Percentiles rank a stretch among this genome's conserved stretches.
These are phyloP conservation scores for Rissa tridactyla DNA, from an alignment of 2,113 vertebrate species.

Conservation along the genomic window DNA sequence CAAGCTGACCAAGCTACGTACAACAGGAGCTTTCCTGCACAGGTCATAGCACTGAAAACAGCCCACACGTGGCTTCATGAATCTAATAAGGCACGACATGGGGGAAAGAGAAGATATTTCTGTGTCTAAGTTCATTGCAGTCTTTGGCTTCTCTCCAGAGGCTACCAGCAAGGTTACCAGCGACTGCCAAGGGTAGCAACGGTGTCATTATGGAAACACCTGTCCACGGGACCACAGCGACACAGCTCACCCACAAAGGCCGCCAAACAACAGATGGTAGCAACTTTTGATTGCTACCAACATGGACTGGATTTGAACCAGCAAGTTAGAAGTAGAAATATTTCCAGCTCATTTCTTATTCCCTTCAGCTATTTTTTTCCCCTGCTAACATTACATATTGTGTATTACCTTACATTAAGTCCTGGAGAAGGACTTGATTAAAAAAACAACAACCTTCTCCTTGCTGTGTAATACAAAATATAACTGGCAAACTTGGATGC, in stretches of 20 bases:
- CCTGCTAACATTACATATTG: neutral
- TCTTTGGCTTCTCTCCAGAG: neutral
- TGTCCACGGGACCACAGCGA: neutral
- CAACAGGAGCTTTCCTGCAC: neutral
- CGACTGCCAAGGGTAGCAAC: neutral
- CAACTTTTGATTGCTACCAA: neutral
- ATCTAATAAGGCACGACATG: neutral
- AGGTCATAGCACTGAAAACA: neutral
- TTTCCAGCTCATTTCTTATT: neutral
- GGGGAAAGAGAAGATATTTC: neutral
- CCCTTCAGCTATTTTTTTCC: neutral
- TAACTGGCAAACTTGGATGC: neutral
- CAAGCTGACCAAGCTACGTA: neutral
- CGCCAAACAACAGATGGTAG: constrained; percentile 26
- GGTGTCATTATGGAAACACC: neutral
- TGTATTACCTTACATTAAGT: neutral
- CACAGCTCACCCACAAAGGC: neutral
- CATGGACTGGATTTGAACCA: neutral
- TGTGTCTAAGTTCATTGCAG: neutral
- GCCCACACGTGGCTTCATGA: neutral
- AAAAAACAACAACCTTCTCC: neutral
- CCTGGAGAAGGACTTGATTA: neutral
- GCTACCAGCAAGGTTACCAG: neutral
- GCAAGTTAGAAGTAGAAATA: neutral
- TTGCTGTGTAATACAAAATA: neutral